These are phyloP conservation scores for Carcharodon carcharias DNA, from an alignment of 2,797 vertebrate species.

Conservation along the genomic window DNA sequence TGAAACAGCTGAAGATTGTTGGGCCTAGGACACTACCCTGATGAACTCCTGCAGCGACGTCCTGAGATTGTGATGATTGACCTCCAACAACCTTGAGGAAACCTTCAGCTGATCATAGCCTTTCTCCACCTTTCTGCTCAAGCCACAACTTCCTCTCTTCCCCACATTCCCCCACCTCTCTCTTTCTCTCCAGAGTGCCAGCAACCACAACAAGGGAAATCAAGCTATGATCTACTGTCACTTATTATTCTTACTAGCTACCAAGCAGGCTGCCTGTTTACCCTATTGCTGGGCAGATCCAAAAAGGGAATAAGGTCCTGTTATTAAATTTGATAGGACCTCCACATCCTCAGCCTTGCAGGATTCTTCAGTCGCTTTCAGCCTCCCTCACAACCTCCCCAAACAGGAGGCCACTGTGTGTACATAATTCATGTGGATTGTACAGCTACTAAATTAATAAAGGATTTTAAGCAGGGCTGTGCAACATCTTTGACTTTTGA, in stretches of 20 bases:
- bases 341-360: background rate
- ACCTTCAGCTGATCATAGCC: background rate
- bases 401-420: background rate
- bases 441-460: background rate
- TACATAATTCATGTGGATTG: background rate
- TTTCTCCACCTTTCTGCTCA: background rate
- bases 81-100: background rate
- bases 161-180: background rate
- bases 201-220: background rate
- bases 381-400: background rate
- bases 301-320: background rate
- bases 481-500: background rate
- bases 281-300: background rate
- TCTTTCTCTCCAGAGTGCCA: background rate
- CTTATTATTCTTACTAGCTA: no score
- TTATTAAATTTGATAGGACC: background rate
- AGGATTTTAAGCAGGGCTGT: background rate
- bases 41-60: no score
- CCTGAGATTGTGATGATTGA: no score
- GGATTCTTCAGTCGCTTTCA: no score
- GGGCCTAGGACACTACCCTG: no score
- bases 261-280: background rate
- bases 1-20: no score
- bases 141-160: background rate
- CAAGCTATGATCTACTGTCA: background rate